Evolutionary conservation across 2,113 vertebrate genomes (phyloP), one percentile per base, ranked within the genome.

Genomic region (Trochalopteron elliotii): DNA sequence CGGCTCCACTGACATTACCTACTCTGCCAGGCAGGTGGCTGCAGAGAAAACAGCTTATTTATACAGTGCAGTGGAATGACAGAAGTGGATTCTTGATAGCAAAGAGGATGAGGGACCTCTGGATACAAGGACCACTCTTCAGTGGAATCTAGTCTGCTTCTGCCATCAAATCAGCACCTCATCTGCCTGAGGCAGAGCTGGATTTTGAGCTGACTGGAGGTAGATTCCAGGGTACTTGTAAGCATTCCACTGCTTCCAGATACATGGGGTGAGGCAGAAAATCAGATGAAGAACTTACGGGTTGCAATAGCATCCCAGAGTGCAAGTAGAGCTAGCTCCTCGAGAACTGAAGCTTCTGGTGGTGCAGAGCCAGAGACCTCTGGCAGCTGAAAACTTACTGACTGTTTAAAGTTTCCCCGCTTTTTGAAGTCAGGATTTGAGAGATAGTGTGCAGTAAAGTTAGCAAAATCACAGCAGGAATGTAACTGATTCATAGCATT

Each of bases 31-130:
- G 79, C 86, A 94, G 89, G 92, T 96, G 94, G 91, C 87, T 95
- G 95, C 90, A 94, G 83, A 93, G 87, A 94, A 96, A 96, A 95
- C 67, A 75, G 27, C 93, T 95, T 95, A 86, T 92, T 95, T 92
- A 53, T 92, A 81, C 37, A 44, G 28, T 25, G n/a, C 60, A 67
- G 52, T 87, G 50, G 39, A 85, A 85, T 85, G 90, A 40, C 64
- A 93, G 44, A 74, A 93, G 64, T 37, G 57, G 61, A 68, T 59
- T 91, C 84, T 90, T 90, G 71, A 40, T 70, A 77, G 79, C 44
- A 64, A 87, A 75, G 69, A 86, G 30, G 28, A 63, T 53, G 68
- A 86, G 83, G 57, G 28, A 92, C 76, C 71, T 78, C 82, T 90
- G 64, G 44, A 45, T 60, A 80, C 0, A 8, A 90, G 63, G 59